Evolutionary conservation across 2,888 invertebrate species (phyloP).

Genomic region (Diogma glabrata): DNA sequence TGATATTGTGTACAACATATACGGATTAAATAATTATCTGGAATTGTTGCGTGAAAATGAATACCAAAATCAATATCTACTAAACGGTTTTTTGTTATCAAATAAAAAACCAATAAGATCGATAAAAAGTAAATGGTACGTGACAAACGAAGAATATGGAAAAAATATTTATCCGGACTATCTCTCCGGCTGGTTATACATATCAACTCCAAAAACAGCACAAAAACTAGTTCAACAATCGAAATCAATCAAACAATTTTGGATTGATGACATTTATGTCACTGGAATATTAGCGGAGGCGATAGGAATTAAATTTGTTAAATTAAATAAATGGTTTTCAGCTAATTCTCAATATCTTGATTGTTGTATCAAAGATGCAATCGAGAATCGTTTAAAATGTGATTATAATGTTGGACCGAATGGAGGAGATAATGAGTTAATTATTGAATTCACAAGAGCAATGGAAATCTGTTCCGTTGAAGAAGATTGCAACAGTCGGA

Average conservation of each 20-base stretch:
- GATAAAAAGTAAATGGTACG: constrained; percentile 68
- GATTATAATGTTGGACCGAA: constrained; percentile 64
- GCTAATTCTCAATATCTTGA: constrained; percentile 59
- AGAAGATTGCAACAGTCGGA: constrained; percentile 42
- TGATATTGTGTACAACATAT: constrained; percentile 62
- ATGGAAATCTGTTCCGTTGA: constrained; percentile 46
- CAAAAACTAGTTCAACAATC: constrained; percentile 44
- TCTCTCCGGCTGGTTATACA: constrained; percentile 75
- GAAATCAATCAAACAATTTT: constrained; percentile 55
- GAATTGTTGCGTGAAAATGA: constrained; percentile 29
- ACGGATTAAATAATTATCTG: constrained; percentile 40
- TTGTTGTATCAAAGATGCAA: constrained; percentile 57
- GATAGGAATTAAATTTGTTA: constrained; percentile 43
- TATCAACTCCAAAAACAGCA: constrained; percentile 56
- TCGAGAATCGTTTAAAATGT: constrained; percentile 46
- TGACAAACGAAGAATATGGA: constrained; percentile 52
- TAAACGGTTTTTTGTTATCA: constrained; percentile 57
- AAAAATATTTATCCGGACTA: constrained; percentile 55
- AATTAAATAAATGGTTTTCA: constrained; percentile 51
- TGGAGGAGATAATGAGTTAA: constrained; percentile 59
- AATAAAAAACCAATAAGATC: constrained; percentile 53
- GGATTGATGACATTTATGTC: constrained; percentile 84
- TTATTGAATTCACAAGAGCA: constrained; percentile 52
- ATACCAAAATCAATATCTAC: constrained; percentile 33
- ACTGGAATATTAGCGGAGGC: constrained; percentile 64